Conservation (phyloP, 2,113 vertebrate species). For the Cochlearius cochlearius region DNA sequence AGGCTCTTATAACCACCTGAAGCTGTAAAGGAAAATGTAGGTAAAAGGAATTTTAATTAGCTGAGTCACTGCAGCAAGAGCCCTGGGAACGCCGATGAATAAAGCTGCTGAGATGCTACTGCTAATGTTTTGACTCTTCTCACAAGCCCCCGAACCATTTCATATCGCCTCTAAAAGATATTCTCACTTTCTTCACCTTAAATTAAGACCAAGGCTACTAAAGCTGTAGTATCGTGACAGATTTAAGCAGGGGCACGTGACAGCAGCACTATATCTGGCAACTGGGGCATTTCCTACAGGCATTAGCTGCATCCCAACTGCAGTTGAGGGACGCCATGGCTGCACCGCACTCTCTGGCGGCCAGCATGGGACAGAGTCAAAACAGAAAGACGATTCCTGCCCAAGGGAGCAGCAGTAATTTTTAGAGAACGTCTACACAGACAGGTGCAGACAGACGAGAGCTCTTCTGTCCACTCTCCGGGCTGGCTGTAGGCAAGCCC, state of each 20-base stretch:
- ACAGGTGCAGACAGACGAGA: not conserved
- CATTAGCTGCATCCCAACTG: accelerated
- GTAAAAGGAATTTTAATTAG: conserved; percentile 59
- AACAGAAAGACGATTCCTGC: not conserved
- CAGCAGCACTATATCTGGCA: not conserved
- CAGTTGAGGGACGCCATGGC: accelerated
- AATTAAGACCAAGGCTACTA: not conserved
- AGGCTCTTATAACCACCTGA: conserved; percentile 40
- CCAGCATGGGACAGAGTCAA: not conserved
- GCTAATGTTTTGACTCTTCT: not conserved
- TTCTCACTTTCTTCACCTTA: not conserved
- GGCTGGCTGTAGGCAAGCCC: not conserved
- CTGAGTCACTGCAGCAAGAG: not conserved
- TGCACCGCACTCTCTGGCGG: not conserved
- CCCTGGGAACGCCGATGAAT: not conserved
- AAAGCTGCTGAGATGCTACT: not conserved
- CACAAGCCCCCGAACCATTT: not conserved
- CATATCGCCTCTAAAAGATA: not conserved
- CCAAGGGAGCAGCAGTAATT: not conserved
- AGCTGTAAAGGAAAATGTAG: conserved; percentile 56
- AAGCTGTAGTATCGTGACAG: not conserved
- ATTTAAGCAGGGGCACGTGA: not conserved
- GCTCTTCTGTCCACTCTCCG: not conserved
- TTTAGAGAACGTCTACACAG: not conserved
- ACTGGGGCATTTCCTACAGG: accelerated